Evolutionary conservation across 2,888 invertebrate genomes (phyloP), one percentile per base, ranked within the genome.

Genomic region (Drosophila neoperkinsi): DNA sequence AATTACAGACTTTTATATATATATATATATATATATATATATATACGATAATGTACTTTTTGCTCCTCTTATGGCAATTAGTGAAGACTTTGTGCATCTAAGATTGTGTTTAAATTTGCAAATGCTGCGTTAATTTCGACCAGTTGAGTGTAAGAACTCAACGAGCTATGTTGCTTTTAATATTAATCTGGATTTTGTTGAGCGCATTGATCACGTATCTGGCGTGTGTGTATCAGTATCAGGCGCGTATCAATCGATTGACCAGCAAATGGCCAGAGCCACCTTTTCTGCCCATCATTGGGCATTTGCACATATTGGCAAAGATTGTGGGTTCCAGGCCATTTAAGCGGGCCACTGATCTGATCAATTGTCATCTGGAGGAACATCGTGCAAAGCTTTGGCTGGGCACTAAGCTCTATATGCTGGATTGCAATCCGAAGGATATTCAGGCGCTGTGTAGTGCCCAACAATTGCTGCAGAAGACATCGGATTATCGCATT

Each of bases 381-480:
- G 82, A 90, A 25, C 87, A 87, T 62, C 89, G 87, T 0, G 70
- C 64, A 1, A 90, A 87, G 7, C 46, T 87, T 4, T 87, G 87
- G 87, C 33, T 87, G 28, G 87, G 87, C 71, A 68, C 71, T 0
- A 84, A 80, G 28, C 76, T 87, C 55, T 90, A 86, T 9, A 31
- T 90, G 0, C 25, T 87, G n/a, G 82, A 81, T 33, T 84, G 81
- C 28, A 87, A 87, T 69, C 87, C 87, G 6, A 82, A 78, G 74
- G 87, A 87, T 21, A 88, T 87, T 33, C 76, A 84, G 31, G 82
- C 81, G 0, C 31, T 87, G 6, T 66, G 89, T 69, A 77, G 61
- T 58, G 89, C 87, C 9, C 71, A 81, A 11, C 89, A 86, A 21
- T 65, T 87, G 38, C 41, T 90, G 58, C 76, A 84, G 38, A 87